Evolutionary conservation across 2,113 vertebrate species (phyloP).

Genomic region (Myocastor coypus): DNA sequence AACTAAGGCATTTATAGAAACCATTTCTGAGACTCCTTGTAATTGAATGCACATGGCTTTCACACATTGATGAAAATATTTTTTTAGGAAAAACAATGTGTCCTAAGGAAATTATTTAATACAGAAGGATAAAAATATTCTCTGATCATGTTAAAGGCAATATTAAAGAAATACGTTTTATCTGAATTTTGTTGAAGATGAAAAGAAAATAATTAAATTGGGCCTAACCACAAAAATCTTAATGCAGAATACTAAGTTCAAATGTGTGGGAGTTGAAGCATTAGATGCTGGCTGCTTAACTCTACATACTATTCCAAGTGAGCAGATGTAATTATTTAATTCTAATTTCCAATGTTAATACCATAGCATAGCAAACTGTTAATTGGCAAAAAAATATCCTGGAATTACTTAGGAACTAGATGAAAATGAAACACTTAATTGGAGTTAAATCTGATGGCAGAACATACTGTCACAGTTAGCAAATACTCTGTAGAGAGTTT

Average conservation of each 20-base stretch:
- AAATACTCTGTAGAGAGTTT: conserved; percentile 10
- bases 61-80: conserved; percentile 46
- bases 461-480: conserved; percentile 43
- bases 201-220: conserved; percentile 72
- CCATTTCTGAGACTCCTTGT: conserved; percentile 12
- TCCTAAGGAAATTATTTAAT: too few relatives aligned
- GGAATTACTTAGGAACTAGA: conserved; percentile 49
- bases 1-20: neutral
- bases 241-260: conserved; percentile 51
- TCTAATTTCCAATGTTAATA: conserved; percentile 66
- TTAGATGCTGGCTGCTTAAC: conserved; percentile 54
- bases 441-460: conserved; percentile 48
- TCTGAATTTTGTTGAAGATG: conserved; percentile 56
- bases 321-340: conserved; percentile 68
- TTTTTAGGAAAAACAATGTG: conserved; percentile 10
- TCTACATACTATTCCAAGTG: conserved; percentile 42
- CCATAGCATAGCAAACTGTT: conserved; percentile 20
- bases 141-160: conserved; percentile 18
- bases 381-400: neutral
- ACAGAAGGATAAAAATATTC: conserved; percentile 34
- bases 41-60: conserved; percentile 1
- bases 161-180: conserved; percentile 59
- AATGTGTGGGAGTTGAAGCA: conserved; percentile 15
- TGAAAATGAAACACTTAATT: conserved; percentile 63
- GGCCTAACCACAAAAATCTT: conserved; percentile 36